A percentile compares a stretch with the other conserved stretches of the same genome.
Evolutionary conservation across 2,113 vertebrate genomes (phyloP).

Genomic region (Istiophorus platypterus): DNA sequence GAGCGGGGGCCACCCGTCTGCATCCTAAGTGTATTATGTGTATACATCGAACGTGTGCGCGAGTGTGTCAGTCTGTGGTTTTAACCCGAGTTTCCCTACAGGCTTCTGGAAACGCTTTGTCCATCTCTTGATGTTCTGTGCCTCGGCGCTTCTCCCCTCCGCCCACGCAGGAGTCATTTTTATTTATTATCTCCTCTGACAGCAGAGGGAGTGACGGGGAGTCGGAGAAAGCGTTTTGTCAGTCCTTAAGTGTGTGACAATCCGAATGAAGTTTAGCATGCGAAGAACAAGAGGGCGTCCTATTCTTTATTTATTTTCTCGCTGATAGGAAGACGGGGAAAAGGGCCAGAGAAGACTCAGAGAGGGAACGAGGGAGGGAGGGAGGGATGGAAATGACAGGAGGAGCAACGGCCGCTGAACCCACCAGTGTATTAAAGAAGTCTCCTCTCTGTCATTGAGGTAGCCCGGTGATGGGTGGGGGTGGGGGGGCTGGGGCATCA

Average conservation of each 20-base stretch:
- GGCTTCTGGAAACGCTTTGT: conserved; percentile 77
- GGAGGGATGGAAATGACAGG: conserved; percentile 56
- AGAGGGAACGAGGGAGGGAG: too few relatives aligned
- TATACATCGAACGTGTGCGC: conserved; percentile 57
- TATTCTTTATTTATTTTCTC: conserved; percentile 35
- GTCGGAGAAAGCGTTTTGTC: conserved; percentile 81
- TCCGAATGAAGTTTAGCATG: conserved; percentile 80
- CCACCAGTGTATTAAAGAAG: conserved; percentile 85
- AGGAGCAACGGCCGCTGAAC: conserved; percentile 69
- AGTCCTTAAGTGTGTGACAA: conserved; percentile 85
- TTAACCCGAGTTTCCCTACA: conserved; percentile 63
- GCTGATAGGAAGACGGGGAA: conserved; percentile 57
- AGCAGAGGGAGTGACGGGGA: conserved; percentile 71
- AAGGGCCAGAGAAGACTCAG: conserved; percentile 31
- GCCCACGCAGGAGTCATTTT: conserved; percentile 75
- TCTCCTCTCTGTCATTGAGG: conserved; percentile 85
- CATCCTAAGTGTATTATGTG: conserved; percentile 61
- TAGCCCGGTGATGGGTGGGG: conserved; percentile 57
- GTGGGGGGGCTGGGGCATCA: conserved; percentile 62
- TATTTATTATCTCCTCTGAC: conserved; percentile 82
- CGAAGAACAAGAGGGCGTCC: conserved; percentile 70
- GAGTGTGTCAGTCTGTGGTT: conserved; percentile 49
- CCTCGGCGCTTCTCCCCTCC: conserved; percentile 51
- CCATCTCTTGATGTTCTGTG: conserved; percentile 70
- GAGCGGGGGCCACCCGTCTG: conserved; percentile 50